phyloP scores from a whole-genome alignment of 2,888 invertebrate species.

The Pycnomerus fuliginosus region DNA sequence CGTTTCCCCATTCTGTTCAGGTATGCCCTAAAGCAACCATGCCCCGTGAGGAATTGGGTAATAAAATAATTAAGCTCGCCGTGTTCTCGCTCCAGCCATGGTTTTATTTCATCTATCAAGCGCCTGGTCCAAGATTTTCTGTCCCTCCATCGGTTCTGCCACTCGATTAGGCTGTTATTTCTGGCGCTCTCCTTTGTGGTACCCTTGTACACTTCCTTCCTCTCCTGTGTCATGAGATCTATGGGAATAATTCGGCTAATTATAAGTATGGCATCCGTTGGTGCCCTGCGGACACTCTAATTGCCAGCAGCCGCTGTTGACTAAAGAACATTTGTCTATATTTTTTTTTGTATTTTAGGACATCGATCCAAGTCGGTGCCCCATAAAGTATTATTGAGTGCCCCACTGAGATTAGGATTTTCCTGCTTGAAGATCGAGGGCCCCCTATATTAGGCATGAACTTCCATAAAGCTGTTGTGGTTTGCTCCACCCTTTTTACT shows the following conservation, averaged over 20 bases:
- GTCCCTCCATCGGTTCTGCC: slow-evolving; percentile 11
- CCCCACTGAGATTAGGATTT: slow-evolving; percentile 1
- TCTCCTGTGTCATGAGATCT: slow-evolving; percentile 1
- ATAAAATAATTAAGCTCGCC: slow-evolving; percentile 9
- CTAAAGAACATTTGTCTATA: not conserved
- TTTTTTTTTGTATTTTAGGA: not conserved
- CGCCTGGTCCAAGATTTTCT: slow-evolving; percentile 7
- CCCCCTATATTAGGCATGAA: slow-evolving; percentile 9
- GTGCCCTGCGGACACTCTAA: slow-evolving; percentile 3
- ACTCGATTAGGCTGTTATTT: not conserved
- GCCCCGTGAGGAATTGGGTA: slow-evolving; percentile 15
- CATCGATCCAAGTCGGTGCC: slow-evolving; percentile 2
- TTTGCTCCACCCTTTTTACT: too few relatives aligned
- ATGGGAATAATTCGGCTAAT: slow-evolving; percentile 3
- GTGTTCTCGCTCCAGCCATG: slow-evolving; percentile 9
- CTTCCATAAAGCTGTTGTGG: too few relatives aligned
- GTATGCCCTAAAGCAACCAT: slow-evolving; percentile 16
- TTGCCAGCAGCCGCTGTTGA: not conserved
- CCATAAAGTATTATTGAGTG: slow-evolving; percentile 3
- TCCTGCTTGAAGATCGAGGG: slow-evolving; percentile 2
- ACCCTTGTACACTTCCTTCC: not conserved
- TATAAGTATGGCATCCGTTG: not conserved
- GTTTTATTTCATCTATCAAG: slow-evolving; percentile 8
- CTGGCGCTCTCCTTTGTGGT: not conserved
- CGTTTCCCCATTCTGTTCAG: slow-evolving; percentile 5